Conservation (phyloP, 35 echinoderm and acorn worm species). For the Chiridota heheva region DNA sequence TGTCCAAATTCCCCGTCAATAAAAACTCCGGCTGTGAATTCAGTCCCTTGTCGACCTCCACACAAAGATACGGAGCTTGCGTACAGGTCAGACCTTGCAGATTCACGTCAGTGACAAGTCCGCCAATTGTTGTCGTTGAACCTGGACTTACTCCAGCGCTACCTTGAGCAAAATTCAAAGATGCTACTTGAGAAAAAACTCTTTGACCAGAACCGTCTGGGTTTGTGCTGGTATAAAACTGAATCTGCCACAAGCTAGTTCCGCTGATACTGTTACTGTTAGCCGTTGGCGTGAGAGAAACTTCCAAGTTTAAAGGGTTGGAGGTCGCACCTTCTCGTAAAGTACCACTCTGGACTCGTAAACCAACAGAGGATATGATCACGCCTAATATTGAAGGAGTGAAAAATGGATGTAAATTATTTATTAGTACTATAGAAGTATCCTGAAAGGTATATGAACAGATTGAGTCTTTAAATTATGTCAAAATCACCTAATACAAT, state of each 20-base stretch:
- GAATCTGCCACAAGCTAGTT: slow-evolving; percentile 23
- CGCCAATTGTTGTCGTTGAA: neutral
- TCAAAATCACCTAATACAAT: too few species aligned
- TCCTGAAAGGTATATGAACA: too few species aligned
- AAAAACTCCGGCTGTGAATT: slow-evolving; percentile 67
- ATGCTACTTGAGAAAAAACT: neutral
- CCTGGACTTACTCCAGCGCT: slow-evolving; percentile 39
- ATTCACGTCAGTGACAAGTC: slow-evolving; percentile 18
- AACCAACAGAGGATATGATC: neutral
- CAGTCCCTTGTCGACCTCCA: slow-evolving; percentile 56
- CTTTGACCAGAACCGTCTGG: slow-evolving; percentile 34
- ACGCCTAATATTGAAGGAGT: too few species aligned
- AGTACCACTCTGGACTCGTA: slow-evolving; percentile 25
- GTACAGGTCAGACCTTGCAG: slow-evolving; percentile 39
- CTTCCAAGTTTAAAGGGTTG: slow-evolving; percentile 33
- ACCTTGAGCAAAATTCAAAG: slow-evolving; percentile 28
- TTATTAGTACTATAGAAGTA: too few species aligned
- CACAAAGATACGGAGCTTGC: slow-evolving; percentile 67
- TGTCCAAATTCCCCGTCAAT: slow-evolving; percentile 34
- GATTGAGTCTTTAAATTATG: too few species aligned
- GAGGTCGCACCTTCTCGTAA: slow-evolving; percentile 25
- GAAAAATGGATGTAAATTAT: too few species aligned
- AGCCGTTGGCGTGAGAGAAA: neutral
- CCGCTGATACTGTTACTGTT: slow-evolving; percentile 34
- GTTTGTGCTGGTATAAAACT: slow-evolving; percentile 39